Percentiles rank a stretch among this genome's conserved stretches.
These are phyloP conservation scores for Caenorhabditis panamensis DNA, from an alignment of 2,888 invertebrate genomes.

Conservation along the genomic window DNA sequence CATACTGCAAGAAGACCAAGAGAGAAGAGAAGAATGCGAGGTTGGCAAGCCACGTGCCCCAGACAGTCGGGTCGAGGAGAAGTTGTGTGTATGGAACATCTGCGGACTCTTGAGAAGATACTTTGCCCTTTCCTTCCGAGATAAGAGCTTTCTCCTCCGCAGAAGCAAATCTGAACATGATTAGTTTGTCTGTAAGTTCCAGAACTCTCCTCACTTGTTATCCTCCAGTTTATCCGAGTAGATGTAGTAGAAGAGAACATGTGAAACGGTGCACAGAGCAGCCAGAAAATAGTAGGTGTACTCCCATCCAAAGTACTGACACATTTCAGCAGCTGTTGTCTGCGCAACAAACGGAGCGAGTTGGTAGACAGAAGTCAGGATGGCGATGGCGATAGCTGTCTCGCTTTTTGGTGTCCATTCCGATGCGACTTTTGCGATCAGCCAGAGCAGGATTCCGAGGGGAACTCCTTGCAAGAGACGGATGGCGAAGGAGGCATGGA, in stretches of 20 bases:
- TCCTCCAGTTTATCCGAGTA: constrained; percentile 54
- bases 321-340: constrained; percentile 61
- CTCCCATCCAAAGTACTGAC: constrained; percentile 57
- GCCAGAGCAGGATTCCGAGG: constrained; percentile 61
- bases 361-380: constrained; percentile 62
- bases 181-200: no score
- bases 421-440: constrained; percentile 57
- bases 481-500: constrained; percentile 56
- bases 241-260: constrained; percentile 43
- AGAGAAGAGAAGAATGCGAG: constrained; percentile 62
- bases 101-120: background rate
- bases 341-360: constrained; percentile 62
- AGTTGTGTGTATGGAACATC: constrained; percentile 45
- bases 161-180: constrained; percentile 39
- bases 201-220: constrained; percentile 47
- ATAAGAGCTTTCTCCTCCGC: constrained; percentile 54
- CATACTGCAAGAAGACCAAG: constrained; percentile 63
- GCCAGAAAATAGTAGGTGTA: constrained; percentile 64
- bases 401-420: constrained; percentile 67
- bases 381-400: constrained; percentile 61
- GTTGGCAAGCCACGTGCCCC: constrained; percentile 64
- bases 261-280: constrained; percentile 38
- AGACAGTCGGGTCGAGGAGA: constrained; percentile 62
- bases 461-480: constrained; percentile 63
- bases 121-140: constrained; percentile 48